phyloP scores from a whole-genome alignment of 2,888 invertebrate species.

The Pyrochroa serraticornis region DNA sequence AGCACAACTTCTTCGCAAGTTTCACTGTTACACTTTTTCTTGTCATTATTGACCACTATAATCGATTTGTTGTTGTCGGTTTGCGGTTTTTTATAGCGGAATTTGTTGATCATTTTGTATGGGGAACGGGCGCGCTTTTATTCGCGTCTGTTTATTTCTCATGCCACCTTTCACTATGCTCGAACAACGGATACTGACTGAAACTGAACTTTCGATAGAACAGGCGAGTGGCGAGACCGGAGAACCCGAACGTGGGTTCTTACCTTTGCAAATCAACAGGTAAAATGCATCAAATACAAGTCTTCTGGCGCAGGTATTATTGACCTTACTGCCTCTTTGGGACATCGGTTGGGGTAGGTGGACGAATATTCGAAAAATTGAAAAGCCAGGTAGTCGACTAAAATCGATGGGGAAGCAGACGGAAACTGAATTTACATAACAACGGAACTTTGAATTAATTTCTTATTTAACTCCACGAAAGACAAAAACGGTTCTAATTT shows the following conservation, averaged over 20 bases:
- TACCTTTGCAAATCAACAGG: slow-evolving; percentile 42
- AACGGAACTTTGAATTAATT: slow-evolving; percentile 1
- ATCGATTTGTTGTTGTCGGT: slow-evolving; percentile 7
- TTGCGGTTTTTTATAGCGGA: slow-evolving; percentile 54
- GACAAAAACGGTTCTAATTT: neutral
- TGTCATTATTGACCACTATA: slow-evolving; percentile 4
- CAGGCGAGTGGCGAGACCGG: neutral
- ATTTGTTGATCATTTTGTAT: slow-evolving; percentile 53
- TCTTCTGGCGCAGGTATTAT: neutral
- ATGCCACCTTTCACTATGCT: slow-evolving; percentile 38
- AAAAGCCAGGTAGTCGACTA: neutral
- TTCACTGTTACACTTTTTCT: slow-evolving; percentile 20
- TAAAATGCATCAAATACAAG: slow-evolving; percentile 29
- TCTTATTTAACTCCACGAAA: neutral
- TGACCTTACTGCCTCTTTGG: neutral
- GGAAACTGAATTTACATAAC: neutral
- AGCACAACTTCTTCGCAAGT: neutral
- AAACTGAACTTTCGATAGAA: slow-evolving; percentile 40
- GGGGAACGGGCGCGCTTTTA: neutral
- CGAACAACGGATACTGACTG: slow-evolving; percentile 32
- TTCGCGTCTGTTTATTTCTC: slow-evolving; percentile 1
- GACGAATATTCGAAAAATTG: neutral
- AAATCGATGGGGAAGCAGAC: neutral
- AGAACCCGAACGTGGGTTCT: slow-evolving; percentile 28
- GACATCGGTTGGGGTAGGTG: slow-evolving; percentile 10